Base-by-base conservation (phyloP, 1,140 invertebrate genomes). In the Mycetomoellerius zeteki region DNA sequence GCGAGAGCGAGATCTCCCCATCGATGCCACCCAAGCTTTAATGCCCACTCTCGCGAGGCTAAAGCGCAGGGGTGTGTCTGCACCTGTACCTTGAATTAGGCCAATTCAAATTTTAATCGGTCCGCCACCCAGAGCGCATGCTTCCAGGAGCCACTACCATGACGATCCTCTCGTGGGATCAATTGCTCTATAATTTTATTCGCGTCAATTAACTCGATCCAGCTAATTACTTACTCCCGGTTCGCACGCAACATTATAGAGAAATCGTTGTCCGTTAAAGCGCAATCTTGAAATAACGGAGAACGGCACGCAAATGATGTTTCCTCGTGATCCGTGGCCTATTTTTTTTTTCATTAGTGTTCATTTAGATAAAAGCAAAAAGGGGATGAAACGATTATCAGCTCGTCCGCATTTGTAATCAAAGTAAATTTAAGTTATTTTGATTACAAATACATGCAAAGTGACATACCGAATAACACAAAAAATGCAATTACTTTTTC, bases 341-440 rank as follows among this genome's bases (percentile, higher is more conserved):
- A 54, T 72, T 73, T 88, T 73, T 88, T 64, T 84, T 54, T 52
- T 71, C 58, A 72, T 89, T 73, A 77, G 33, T 52, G 30, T 33
- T 73, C 43, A 87, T 72, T 80, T 75, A 62, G 80, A 87, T 72
- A 69, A 82, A 52, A 64, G 10, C 4, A 56, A 56, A 0, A 12
- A 24, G 10, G 14, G 27, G 8, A 12, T 16, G 64, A 14, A n/a
- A 27, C 4, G 6, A 19, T 71, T 54, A 58, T 73, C 75, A 43
- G 27, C 19, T 52, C 27, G 12, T 12, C 4, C 7, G 54, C 71
- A 89, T 91, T 87, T 92, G 73, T 91, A 93, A 91, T 94, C 89
- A 90, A 89, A 90, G 69, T 89, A 85, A 86, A 8, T 43, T 43
- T 43, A 8, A 1, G 10, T 10, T 43, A 43, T 43, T 43, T 43